These are phyloP conservation scores for Agrotis ipsilon DNA, from an alignment of 2,888 invertebrate genomes.

Conservation along the genomic window DNA sequence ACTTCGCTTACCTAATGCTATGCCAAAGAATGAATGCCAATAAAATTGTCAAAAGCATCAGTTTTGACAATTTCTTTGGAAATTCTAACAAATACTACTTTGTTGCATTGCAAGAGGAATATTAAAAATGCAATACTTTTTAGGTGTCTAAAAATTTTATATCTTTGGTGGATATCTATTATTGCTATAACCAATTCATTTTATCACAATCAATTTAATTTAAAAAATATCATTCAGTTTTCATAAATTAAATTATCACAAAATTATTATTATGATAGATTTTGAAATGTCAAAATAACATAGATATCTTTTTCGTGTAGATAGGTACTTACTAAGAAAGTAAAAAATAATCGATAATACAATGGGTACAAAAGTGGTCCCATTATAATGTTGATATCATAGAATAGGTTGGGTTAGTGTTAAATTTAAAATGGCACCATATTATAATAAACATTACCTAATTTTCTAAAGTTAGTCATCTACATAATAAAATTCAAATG, in stretches of 20 bases:
- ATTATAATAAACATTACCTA: conserved; percentile 35
- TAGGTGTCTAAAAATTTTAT: conserved; percentile 8
- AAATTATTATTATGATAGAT: conserved; percentile 35
- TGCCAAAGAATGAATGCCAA: too few species aligned
- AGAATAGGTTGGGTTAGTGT: conserved; percentile 24
- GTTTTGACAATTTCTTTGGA: conserved; percentile 37
- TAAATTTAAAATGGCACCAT: conserved; percentile 60
- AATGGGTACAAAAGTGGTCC: conserved; percentile 55
- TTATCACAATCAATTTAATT: conserved; percentile 8
- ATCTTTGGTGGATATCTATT: conserved; percentile 53
- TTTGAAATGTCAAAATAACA: conserved; percentile 9
- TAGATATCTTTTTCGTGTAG: neutral
- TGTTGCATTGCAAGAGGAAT: conserved; percentile 1
- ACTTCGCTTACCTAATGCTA: too few species aligned
- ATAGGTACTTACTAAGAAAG: too few species aligned
- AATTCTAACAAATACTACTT: conserved; percentile 1
- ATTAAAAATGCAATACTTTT: conserved; percentile 24
- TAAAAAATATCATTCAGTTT: conserved; percentile 14
- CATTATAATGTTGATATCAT: conserved; percentile 45
- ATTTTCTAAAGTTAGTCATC: conserved; percentile 26
- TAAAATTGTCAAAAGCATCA: too few species aligned
- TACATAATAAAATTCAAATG: conserved; percentile 38
- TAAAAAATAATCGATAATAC: conserved; percentile 3
- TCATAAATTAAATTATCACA: conserved; percentile 32
- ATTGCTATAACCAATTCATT: conserved; percentile 27